Evolutionary conservation across 2,113 vertebrate genomes (phyloP), one percentile per base, ranked within the genome.

Genomic region (Aptenodytes patagonicus): DNA sequence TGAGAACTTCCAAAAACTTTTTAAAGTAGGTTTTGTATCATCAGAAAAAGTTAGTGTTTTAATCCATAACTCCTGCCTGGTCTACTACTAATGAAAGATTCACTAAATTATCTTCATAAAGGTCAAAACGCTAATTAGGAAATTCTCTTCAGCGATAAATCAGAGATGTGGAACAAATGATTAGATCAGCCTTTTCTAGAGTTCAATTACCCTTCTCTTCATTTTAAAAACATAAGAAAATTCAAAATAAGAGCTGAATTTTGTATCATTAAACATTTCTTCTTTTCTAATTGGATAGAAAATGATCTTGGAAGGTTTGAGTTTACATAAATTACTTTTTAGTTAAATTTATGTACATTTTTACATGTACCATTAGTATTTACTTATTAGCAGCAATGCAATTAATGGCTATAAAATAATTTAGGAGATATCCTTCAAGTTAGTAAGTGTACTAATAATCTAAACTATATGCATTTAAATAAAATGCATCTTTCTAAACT

Each of bases 71-170:
- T 96, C 58, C 72, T 97, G 79, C 36, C 89, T 96, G 52, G 60
- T 94, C 80, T 96, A 91, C 69, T 95, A 86, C 85, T 97, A 95
- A 94, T 96, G 89, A 91, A 97, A 97, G 46, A 95, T 97, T 95
- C 66, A 92, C 68, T 97, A 95, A 96, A 97, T 96, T 97, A 96
- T 96, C 79, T 97, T 83, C 55, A 91, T 96, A 97, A 97, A 97
- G 97, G 96, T 97, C 97, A 98, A 96, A 97, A 97, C 92, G 66
- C 81, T 97, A 97, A 98, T 98, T 97, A 97, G 57, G 40, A 95
- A 57, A 87, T 97, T 95, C 58, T 96, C 81, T 96, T 97, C 88
- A 94, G 69, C 61, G 81, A 90, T 96, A 96, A 97, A 96, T 97
- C 84, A 93, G 73, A 97, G 55, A 90, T 77, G 66, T 89, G 87